Conservation (phyloP, 2,113 vertebrate genomes). For the Gambusia holbrooki region DNA sequence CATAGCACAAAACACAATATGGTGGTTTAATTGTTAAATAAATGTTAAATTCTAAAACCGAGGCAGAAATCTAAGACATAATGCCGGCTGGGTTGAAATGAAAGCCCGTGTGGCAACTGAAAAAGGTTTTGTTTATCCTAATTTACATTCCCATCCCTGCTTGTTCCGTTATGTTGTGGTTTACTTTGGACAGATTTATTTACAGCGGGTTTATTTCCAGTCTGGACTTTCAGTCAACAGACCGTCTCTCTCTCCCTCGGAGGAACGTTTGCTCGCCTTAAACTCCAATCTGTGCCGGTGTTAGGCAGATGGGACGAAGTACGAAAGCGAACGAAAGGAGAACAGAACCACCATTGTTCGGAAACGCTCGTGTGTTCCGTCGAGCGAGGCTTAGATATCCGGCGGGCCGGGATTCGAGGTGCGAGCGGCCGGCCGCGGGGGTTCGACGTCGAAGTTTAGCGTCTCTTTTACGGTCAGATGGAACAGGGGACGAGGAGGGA, state of each 20-base stretch:
- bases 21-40: no score
- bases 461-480: background rate
- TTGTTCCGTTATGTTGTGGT: background rate
- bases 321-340: background rate
- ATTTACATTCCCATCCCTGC: background rate
- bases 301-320: conserved; percentile 35
- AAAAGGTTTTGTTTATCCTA: background rate
- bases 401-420: background rate
- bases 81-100: background rate
- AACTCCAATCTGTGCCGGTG: conserved; percentile 47
- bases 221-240: conserved; percentile 5
- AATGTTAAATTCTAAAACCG: no score
- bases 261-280: conserved; percentile 46
- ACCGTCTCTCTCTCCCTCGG: background rate
- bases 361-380: background rate
- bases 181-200: background rate
- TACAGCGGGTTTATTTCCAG: background rate
- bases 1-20: no score
- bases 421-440: background rate
- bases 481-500: background rate
- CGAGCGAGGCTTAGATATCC: no score
- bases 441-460: background rate
- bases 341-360: background rate
- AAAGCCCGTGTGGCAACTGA: background rate
- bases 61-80: no score